Conservation (phyloP, 1,140 invertebrate species). For the Drosophila nigromelanica region DNA sequence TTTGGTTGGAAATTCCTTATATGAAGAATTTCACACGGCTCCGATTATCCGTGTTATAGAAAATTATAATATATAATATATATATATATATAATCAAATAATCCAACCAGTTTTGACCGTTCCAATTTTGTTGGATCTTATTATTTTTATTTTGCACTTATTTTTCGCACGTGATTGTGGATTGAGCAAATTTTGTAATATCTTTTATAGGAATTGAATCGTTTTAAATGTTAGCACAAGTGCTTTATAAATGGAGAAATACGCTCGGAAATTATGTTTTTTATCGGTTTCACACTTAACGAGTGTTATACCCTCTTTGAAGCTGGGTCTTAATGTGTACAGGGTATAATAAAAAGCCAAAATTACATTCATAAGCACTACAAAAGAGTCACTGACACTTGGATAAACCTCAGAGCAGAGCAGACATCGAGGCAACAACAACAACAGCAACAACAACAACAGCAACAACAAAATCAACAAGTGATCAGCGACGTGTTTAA, state of each 20-base stretch:
- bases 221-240: no score
- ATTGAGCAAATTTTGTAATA: no score
- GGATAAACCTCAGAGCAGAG: slow-evolving; percentile 36
- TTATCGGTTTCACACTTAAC: neutral
- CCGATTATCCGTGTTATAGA: no score
- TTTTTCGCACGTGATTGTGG: neutral
- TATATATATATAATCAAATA: no score
- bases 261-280: neutral
- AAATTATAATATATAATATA: neutral
- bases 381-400: slow-evolving; percentile 79
- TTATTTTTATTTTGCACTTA: neutral
- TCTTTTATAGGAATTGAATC: no score
- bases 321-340: slow-evolving; percentile 25
- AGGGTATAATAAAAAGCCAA: slow-evolving; percentile 29
- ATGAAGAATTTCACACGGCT: no score
- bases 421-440: slow-evolving; percentile 9
- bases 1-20: no score
- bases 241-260: neutral
- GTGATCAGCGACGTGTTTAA: slow-evolving; percentile 43
- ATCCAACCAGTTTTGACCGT: no score
- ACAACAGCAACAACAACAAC: slow-evolving; percentile 24
- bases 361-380: slow-evolving; percentile 42
- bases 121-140: no score
- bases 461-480: slow-evolving; percentile 12
- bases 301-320: slow-evolving; percentile 1